Conservation (phyloP, 2,797 vertebrate genomes). For the Spinus pinus region DNA sequence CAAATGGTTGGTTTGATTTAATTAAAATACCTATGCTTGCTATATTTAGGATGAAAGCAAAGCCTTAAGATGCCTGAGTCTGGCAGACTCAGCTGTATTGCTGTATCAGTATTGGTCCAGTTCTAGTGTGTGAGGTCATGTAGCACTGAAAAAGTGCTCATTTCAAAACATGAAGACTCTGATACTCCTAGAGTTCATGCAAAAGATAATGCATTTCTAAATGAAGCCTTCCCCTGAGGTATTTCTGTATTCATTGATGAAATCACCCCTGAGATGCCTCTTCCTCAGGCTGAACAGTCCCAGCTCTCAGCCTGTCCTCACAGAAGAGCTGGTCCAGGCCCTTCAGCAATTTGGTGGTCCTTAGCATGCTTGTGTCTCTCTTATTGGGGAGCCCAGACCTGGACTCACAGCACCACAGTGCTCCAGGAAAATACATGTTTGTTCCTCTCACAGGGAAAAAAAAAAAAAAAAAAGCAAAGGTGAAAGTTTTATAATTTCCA, state of each 20-base stretch:
- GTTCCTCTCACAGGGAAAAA: background rate
- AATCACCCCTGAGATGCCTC: accelerated
- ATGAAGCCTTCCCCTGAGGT: background rate
- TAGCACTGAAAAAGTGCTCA: background rate
- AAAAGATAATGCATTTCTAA: background rate
- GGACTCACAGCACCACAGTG: background rate
- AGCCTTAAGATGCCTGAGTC: background rate
- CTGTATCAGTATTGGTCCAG: background rate
- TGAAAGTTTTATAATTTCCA: background rate
- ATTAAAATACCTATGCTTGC: background rate
- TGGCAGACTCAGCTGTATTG: background rate
- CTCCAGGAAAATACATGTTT: background rate
- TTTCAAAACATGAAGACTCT: background rate
- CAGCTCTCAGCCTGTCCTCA: background rate
- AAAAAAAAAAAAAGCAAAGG: background rate
- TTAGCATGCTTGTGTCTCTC: background rate
- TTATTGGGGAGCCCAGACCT: background rate
- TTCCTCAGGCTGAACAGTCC: background rate
- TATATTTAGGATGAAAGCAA: background rate
- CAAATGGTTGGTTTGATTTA: background rate
- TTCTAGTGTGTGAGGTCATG: background rate
- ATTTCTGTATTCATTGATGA: background rate
- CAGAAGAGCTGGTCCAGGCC: background rate
- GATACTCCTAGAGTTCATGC: background rate
- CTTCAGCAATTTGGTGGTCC: background rate